Percentiles rank a stretch among this genome's conserved stretches.
Evolutionary conservation across 1,140 invertebrate species (phyloP).

Genomic region (Sinonovacula constricta): DNA sequence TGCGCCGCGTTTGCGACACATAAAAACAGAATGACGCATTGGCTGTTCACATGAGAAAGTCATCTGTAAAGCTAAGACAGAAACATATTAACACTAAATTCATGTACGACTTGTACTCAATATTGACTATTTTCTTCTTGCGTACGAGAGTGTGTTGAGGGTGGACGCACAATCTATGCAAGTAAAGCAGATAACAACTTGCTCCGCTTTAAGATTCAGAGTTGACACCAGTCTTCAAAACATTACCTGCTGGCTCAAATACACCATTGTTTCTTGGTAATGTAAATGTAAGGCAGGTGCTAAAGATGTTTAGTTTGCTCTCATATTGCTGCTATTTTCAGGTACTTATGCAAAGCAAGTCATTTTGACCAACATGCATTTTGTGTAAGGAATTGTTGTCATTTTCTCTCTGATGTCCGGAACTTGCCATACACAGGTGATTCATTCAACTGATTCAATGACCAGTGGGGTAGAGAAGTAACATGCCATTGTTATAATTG

Average conservation of each 20-base stretch:
- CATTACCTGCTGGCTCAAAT: slow-evolving; percentile 28
- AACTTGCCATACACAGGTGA: no score
- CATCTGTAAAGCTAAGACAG: background rate
- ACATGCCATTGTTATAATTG: no score
- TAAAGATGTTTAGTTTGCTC: slow-evolving; percentile 33
- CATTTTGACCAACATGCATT: no score
- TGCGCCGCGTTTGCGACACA: background rate
- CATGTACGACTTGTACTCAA: no score
- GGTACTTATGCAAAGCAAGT: slow-evolving; percentile 34
- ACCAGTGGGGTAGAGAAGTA: no score
- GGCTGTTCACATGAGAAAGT: background rate
- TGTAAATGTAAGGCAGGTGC: slow-evolving; percentile 27
- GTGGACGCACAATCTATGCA: no score
- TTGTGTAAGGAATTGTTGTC: no score
- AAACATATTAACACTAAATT: background rate
- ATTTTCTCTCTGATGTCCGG: no score
- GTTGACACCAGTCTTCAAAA: slow-evolving; percentile 32
- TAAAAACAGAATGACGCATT: slow-evolving; percentile 8
- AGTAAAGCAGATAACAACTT: background rate
- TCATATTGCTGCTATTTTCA: slow-evolving; percentile 32
- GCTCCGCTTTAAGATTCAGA: background rate
- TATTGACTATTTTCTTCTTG: no score
- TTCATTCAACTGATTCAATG: no score
- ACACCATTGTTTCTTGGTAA: slow-evolving; percentile 30
- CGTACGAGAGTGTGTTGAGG: background rate